phyloP scores from a whole-genome alignment of 1,140 invertebrate species.

The Homarus americanus region DNA sequence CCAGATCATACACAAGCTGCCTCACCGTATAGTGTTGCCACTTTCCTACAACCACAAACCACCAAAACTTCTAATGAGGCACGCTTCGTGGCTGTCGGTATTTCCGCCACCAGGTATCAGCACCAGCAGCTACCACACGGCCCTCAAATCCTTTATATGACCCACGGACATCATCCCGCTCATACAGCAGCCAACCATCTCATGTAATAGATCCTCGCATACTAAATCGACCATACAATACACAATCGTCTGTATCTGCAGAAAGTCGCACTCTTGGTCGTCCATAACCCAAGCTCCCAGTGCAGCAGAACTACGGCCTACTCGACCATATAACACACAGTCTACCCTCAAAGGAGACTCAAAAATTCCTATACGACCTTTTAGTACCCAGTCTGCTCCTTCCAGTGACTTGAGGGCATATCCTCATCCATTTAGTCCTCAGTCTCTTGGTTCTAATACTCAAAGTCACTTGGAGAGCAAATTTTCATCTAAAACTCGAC shows the following conservation, averaged over 20 bases:
- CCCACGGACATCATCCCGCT: neutral
- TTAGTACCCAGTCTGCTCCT: neutral
- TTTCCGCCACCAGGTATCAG: neutral
- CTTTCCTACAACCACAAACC: slow-evolving; percentile 47
- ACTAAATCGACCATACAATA: slow-evolving; percentile 1
- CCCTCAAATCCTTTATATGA: slow-evolving; percentile 11
- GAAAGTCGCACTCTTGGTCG: slow-evolving; percentile 14
- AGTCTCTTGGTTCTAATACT: slow-evolving; percentile 5
- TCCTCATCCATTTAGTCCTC: slow-evolving; percentile 27
- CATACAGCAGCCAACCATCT: slow-evolving; percentile 29
- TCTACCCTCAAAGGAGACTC: slow-evolving; percentile 12
- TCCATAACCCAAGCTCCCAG: slow-evolving; percentile 38
- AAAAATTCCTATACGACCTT: slow-evolving; percentile 13
- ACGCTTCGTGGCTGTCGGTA: slow-evolving; percentile 21
- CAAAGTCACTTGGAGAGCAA: slow-evolving; percentile 37
- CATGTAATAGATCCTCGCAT: slow-evolving; percentile 6
- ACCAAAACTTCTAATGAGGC: slow-evolving; percentile 26
- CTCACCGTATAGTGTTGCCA: slow-evolving; percentile 45
- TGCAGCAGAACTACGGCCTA: slow-evolving; percentile 4
- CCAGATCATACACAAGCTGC: slow-evolving; percentile 42
- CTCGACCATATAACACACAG: slow-evolving; percentile 38
- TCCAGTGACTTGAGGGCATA: slow-evolving; percentile 12
- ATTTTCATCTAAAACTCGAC: slow-evolving; percentile 32
- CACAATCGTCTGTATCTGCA: neutral
- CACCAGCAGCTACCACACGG: neutral